These are phyloP conservation scores for Aplochiton taeniatus DNA, from an alignment of 2,797 vertebrate species.

Conservation along the genomic window DNA sequence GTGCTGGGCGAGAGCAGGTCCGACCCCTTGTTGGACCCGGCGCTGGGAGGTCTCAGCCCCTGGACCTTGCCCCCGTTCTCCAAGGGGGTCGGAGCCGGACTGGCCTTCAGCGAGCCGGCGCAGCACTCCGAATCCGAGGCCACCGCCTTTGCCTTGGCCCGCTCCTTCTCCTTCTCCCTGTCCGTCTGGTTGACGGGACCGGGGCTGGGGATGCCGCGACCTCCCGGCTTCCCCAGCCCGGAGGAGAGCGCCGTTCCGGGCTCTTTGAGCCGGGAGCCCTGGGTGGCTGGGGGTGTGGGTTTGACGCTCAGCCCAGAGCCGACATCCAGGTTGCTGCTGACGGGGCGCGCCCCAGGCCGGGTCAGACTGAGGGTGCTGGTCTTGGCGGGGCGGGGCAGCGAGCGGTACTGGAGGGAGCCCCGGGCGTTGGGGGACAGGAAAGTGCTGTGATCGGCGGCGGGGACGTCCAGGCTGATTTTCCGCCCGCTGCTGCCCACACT, in stretches of 20 bases:
- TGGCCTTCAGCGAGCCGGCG: constrained; percentile 61
- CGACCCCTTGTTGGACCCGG: constrained; percentile 66
- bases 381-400: constrained; percentile 94
- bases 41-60: constrained; percentile 72
- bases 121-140: constrained; percentile 85
- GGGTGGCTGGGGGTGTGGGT: constrained; percentile 51
- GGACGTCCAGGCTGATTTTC: constrained; percentile 92
- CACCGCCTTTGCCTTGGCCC: constrained; percentile 92
- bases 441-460: constrained; percentile 81
- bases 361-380: constrained; percentile 91
- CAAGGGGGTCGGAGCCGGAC: constrained; percentile 71
- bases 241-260: constrained; percentile 77
- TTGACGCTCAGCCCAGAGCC: constrained; percentile 83
- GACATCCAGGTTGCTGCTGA: constrained; percentile 88
- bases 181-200: constrained; percentile 94
- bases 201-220: constrained; percentile 63
- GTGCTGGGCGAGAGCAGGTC: constrained; percentile 83
- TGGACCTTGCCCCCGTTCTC: constrained; percentile 84
- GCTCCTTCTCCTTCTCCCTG: constrained; percentile 94
- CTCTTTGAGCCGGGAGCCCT: constrained; percentile 87
- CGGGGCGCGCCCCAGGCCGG: constrained; percentile 78
- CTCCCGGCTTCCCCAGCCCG: constrained; percentile 56
- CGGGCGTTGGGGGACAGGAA: constrained; percentile 90
- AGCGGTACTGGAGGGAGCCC: constrained; percentile 93
- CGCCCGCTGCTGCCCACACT: constrained; percentile 70